Evolutionary conservation across 2,797 vertebrate species (phyloP), one percentile per base, ranked within the genome.

Genomic region (Pterois miles): DNA sequence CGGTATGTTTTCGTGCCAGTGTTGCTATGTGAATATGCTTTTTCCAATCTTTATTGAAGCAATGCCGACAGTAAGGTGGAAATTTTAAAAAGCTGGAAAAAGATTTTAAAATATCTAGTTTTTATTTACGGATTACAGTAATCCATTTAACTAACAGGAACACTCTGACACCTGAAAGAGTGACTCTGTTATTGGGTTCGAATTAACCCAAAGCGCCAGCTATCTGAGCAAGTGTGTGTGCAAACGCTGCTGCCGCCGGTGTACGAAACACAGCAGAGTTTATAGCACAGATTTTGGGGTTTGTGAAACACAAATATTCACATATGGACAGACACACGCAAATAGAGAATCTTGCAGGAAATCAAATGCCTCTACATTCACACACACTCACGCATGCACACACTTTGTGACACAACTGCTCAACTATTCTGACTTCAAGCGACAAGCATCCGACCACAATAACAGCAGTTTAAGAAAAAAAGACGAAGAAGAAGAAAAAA

Each of bases 161-260:
- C 60, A 72, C 56, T 74, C 29, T 74, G 66, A 58, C 53, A 80
- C 65, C 60, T 64, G 57, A 71, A 54, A 66, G 75, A 76, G 72
- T 27, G 60, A 66, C 36, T 77, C 66, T 64, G 54, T 71, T 63
- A 77, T 91, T 81, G 74, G 66, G 69, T 68, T 75, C 65, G 72
- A 77, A 82, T 91, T 86, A 76, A 82, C 84, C 76, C 71, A 54
- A 73, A 78, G 71, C 86, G 83, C 84, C 89, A 91, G 88, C 73
- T 68, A 58, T 76, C 80, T 85, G 71, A 75, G 89, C 87, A 90
- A 88, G 78, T 91, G 90, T 82, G 74, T 72, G 74, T 83, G 73
- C 53, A 76, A 84, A 87, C 72, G 76, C 80, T 74, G 64, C 80
- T 64, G 83, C 71, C 67, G 74, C 38, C 22, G 22, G 58, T 11